Base-by-base conservation (phyloP, 2,888 invertebrate genomes). In the Chesias legatella region DNA sequence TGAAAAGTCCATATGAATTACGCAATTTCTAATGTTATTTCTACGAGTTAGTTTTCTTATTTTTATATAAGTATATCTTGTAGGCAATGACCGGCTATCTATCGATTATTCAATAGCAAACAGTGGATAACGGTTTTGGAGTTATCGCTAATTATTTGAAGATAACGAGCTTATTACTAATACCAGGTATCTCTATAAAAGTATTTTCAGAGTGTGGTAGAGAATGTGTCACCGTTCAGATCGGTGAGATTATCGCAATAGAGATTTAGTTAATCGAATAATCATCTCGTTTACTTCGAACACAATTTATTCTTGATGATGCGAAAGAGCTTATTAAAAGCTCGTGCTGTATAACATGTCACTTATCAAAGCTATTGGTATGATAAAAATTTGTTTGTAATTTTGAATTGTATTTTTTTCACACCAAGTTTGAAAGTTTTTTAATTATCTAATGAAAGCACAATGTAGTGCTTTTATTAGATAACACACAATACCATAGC, bases 41-140 rank as follows among this genome's bases (percentile, higher is more conserved):
- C 34, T 8, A 26, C 17, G 34, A 31, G 35, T 11, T 6, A 7
- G 20, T 52, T 48, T 49, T 39, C 51, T 48, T 49, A 54, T 33
- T 28, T 36, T 38, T 5, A 20, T 7, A n/a, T 22, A 22, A 1
- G 1, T 22, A 22, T 6, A n/a, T 48, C 53, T 63, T 52, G 60
- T 73, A 77, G 70, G 70, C 79, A 79, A 77, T 84, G 85, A 83
- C 83, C 79, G 75, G 67, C 79, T 82, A 86, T 86, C 67, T 83
- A 86, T 86, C 80, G 86, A 88, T 86, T 88, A 84, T 86, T 88
- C 80, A 86, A 88, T 81, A 82, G 81, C 83, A 81, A 85, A 86
- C 75, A 84, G 63, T 62, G 67, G 86, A 88, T 88, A 88, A 79
- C 69, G 68, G 67, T 78, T 56, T 84, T 79, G 75, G 63, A 77